Percentiles rank a stretch among this genome's conserved stretches.
Evolutionary conservation across 2,113 vertebrate species (phyloP).

Genomic region (Myotis davidii): DNA sequence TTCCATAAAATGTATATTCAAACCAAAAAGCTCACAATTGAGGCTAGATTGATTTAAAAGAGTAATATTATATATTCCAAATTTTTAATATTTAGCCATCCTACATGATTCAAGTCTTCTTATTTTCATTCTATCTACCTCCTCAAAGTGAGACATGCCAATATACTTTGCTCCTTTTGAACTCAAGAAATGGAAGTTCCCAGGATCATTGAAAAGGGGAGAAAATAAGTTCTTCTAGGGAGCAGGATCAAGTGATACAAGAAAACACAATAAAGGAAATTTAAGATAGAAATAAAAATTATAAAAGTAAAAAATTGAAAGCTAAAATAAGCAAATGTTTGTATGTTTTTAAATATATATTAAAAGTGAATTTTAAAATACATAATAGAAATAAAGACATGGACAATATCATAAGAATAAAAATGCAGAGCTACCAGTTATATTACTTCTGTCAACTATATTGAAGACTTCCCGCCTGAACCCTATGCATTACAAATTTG

Average conservation of each 20-base stretch:
- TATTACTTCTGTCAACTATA: not conserved
- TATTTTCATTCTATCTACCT: not conserved
- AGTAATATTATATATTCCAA: not conserved
- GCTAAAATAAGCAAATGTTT: not conserved
- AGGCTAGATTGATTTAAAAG: not conserved
- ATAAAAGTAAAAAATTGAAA: not conserved
- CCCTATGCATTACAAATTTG: not conserved
- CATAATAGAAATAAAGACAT: not conserved
- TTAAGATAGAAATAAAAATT: not conserved
- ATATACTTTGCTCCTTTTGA: not conserved
- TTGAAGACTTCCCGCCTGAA: not conserved
- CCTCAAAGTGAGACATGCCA: not conserved
- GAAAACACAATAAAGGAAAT: not conserved
- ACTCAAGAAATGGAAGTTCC: not conserved
- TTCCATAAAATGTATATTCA: constrained; percentile 44
- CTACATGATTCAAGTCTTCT: not conserved
- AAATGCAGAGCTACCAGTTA: not conserved
- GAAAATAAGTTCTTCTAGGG: constrained; percentile 44
- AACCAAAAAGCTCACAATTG: not conserved
- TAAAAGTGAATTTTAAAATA: not conserved
- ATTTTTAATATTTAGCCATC: not conserved
- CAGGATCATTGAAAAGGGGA: not conserved
- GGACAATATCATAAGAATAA: not conserved
- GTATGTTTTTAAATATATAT: not conserved
- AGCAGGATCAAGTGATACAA: not conserved